Evolutionary conservation across 2,113 vertebrate genomes (phyloP).

Genomic region (Micronycteris hirsuta): DNA sequence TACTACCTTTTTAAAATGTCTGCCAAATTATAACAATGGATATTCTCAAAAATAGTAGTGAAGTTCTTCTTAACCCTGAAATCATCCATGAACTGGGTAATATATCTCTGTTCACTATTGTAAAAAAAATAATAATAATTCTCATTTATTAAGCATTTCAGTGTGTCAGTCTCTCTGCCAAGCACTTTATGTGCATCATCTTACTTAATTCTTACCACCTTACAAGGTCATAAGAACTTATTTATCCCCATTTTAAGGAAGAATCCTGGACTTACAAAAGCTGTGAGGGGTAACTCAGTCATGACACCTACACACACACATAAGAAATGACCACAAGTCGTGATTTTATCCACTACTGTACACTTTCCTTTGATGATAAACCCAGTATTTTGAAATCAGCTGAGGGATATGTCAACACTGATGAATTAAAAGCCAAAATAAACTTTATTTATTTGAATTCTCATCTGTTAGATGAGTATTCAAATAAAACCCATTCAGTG

Average conservation of each 20-base stretch:
- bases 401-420: not conserved
- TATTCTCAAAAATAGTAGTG: not conserved
- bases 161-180: not conserved
- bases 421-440: conserved; percentile 15
- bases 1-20: not conserved
- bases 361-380: not conserved
- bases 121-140: not conserved
- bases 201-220: not conserved
- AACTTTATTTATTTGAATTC: too few species aligned
- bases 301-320: not conserved
- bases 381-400: not conserved
- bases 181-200: not conserved
- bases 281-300: not conserved
- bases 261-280: not conserved
- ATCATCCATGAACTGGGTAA: not conserved
- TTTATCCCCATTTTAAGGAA: not conserved
- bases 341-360: not conserved
- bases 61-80: not conserved
- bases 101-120: not conserved
- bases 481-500: not conserved
- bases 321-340: not conserved
- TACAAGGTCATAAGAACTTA: too few species aligned
- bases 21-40: not conserved
- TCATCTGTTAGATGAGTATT: conserved; percentile 6
- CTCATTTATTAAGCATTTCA: not conserved